A percentile compares a stretch with the other conserved stretches of the same genome.
Evolutionary conservation across 2,113 vertebrate species (phyloP).

Genomic region (Heloderma charlesbogerti): DNA sequence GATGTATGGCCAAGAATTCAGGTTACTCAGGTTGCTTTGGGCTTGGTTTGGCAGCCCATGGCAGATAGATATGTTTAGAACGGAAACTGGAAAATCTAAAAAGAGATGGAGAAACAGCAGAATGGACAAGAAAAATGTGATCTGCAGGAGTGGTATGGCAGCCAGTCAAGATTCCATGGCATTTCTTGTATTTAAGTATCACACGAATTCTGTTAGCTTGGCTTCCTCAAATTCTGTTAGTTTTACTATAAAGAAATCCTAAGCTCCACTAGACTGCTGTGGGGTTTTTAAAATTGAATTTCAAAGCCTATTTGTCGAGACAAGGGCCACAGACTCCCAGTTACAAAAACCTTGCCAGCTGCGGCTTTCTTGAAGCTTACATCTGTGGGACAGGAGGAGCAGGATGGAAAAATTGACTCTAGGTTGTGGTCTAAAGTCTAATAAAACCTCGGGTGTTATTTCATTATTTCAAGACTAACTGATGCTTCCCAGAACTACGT

Average conservation of each 20-base stretch:
- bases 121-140: background rate
- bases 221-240: slow-evolving; percentile 1
- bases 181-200: background rate
- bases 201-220: background rate
- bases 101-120: background rate
- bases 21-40: background rate
- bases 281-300: background rate
- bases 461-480: background rate
- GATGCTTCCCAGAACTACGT: background rate
- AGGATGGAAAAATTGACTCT: background rate
- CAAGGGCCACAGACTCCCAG: background rate
- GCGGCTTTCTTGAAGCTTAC: background rate
- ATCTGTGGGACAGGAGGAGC: background rate
- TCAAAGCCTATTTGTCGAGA: background rate
- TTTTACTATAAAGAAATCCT: slow-evolving; percentile 14
- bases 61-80: background rate
- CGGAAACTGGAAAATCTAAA: background rate
- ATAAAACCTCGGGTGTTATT: background rate
- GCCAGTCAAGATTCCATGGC: accelerated
- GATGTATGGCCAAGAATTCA: background rate
- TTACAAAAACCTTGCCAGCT: background rate
- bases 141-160: background rate
- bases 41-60: background rate
- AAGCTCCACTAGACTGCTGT: background rate
- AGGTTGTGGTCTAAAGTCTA: background rate